Conservation (phyloP, 2,888 invertebrate genomes). For the Eurois occulta region DNA sequence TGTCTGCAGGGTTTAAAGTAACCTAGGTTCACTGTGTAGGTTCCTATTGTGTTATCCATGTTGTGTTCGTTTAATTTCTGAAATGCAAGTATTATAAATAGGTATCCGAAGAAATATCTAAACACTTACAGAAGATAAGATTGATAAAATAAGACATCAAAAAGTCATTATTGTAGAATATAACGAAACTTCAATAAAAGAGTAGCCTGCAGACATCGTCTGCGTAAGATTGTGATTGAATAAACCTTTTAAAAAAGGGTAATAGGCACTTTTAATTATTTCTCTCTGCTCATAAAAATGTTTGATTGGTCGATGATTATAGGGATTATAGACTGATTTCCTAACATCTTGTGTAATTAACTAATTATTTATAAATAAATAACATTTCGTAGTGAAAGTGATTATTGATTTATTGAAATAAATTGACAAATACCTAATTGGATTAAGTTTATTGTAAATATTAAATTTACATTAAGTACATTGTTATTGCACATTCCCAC, state of each 20-base stretch:
- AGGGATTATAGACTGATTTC: background rate
- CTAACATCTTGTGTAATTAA: background rate
- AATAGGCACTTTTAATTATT: no score
- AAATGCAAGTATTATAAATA: background rate
- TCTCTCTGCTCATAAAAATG: background rate
- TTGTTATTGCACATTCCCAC: constrained; percentile 84
- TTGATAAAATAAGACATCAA: no score
- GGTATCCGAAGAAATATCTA: no score
- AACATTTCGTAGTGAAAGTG: background rate
- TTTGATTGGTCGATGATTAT: background rate
- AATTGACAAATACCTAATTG: background rate
- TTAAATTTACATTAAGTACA: constrained; percentile 53
- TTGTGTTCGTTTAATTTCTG: no score
- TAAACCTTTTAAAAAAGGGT: no score
- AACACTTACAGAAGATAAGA: no score
- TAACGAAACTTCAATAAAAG: no score
- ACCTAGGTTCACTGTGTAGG: no score
- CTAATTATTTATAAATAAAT: background rate
- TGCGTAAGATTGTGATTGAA: background rate
- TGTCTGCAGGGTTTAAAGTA: no score
- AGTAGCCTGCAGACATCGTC: no score
- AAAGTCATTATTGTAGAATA: background rate
- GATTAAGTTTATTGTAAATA: constrained; percentile 58
- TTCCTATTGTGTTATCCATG: no score
- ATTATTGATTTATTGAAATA: constrained; percentile 14